A percentile compares a stretch with the other conserved stretches of the same genome.
Evolutionary conservation across 2,888 invertebrate genomes (phyloP).

Genomic region (Tridacna crocea): DNA sequence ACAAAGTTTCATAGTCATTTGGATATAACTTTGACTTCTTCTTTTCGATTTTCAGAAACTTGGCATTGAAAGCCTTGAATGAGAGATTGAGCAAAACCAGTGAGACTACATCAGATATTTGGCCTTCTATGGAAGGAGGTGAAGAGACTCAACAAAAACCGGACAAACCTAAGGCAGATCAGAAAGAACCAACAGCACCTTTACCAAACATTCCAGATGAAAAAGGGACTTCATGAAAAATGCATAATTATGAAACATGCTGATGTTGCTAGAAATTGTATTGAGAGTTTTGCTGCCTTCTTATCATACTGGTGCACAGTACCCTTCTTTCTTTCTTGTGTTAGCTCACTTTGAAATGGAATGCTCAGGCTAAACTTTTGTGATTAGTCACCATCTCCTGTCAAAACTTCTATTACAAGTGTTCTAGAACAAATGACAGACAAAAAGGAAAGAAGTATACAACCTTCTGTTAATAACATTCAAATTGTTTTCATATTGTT

Average conservation of each 20-base stretch:
- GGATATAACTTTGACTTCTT: background rate
- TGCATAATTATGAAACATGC: too few relatives aligned
- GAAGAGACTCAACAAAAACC: constrained; percentile 38
- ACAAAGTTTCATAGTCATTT: background rate
- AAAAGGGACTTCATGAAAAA: background rate
- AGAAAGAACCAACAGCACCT: background rate
- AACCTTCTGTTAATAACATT: too few relatives aligned
- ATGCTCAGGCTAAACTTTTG: background rate
- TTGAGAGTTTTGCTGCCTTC: too few relatives aligned
- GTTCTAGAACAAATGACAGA: background rate
- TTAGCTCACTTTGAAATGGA: background rate
- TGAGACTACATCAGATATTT: constrained; percentile 64
- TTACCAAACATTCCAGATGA: constrained; percentile 11
- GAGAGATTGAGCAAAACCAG: constrained; percentile 88
- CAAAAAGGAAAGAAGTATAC: background rate
- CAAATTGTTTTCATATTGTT: background rate
- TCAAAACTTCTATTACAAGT: background rate
- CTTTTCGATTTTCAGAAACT: constrained; percentile 90
- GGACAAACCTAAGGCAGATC: background rate
- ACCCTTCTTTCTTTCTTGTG: background rate
- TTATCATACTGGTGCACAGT: too few relatives aligned
- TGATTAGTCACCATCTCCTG: background rate
- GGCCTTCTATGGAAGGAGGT: constrained; percentile 82
- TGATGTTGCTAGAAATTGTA: too few relatives aligned
- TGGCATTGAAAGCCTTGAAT: constrained; percentile 96